These are phyloP conservation scores for Rachycentron canadum DNA, from an alignment of 2,797 vertebrate genomes.

Conservation along the genomic window DNA sequence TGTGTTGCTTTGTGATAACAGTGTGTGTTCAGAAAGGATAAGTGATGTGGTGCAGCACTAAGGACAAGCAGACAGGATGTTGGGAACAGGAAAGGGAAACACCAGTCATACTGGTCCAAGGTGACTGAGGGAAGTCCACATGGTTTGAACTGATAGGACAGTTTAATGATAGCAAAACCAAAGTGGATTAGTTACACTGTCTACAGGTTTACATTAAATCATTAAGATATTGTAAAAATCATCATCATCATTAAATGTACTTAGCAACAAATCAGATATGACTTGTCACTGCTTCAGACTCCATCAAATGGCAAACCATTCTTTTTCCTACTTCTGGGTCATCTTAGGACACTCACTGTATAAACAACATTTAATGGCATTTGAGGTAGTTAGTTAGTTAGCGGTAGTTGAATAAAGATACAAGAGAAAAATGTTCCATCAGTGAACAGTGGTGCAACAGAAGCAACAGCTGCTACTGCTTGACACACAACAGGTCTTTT, in stretches of 20 bases:
- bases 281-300: neutral
- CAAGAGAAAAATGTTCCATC: neutral
- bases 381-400: neutral
- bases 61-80: slow-evolving; percentile 61
- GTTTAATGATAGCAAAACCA: neutral
- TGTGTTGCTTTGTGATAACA: slow-evolving; percentile 29
- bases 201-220: neutral
- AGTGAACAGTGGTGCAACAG: neutral
- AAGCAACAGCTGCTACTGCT: neutral
- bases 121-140: slow-evolving; percentile 43
- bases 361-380: too few species aligned
- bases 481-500: slow-evolving; percentile 1
- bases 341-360: neutral
- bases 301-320: neutral
- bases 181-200: neutral
- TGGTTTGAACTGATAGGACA: slow-evolving; percentile 49
- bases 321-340: neutral
- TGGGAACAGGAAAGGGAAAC: slow-evolving; percentile 66
- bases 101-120: slow-evolving; percentile 32
- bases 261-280: neutral
- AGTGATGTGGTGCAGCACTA: slow-evolving; percentile 52
- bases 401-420: neutral
- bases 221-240: neutral
- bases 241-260: neutral
- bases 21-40: slow-evolving; percentile 59